Evolutionary conservation across 1,140 invertebrate genomes (phyloP).

Genomic region (Agrypnia vestita): DNA sequence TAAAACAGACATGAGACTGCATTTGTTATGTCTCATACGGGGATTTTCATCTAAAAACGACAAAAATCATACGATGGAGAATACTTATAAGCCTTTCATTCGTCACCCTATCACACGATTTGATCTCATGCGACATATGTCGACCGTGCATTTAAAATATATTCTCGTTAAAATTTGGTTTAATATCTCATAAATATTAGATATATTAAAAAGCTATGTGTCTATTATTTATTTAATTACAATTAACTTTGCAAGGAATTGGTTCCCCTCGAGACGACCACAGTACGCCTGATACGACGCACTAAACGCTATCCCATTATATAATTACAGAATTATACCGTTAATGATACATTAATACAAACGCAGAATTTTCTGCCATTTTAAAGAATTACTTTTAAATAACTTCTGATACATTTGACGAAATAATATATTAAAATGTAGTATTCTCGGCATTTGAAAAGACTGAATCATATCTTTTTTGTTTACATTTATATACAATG

Average conservation of each 20-base stretch:
- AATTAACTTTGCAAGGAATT: conserved; percentile 70
- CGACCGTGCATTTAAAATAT: conserved; percentile 17
- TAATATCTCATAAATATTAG: conserved; percentile 48
- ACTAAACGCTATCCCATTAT: conserved; percentile 10
- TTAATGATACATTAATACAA: background rate
- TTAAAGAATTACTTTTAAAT: background rate
- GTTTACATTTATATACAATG: conserved; percentile 17
- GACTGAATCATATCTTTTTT: background rate
- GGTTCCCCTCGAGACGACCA: conserved; percentile 67
- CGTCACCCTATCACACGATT: no score
- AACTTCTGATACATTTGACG: background rate
- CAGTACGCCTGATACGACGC: conserved; percentile 15
- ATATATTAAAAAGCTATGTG: conserved; percentile 51
- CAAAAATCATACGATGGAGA: no score
- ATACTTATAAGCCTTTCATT: no score
- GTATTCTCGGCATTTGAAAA: conserved; percentile 28
- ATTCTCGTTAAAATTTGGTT: conserved; percentile 50
- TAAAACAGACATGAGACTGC: no score
- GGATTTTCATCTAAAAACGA: no score
- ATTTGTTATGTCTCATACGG: no score
- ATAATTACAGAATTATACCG: background rate
- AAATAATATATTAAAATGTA: conserved; percentile 8
- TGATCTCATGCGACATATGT: no score
- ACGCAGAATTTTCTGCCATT: background rate
- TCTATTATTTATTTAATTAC: conserved; percentile 58